Conservation (phyloP, 1,140 invertebrate species). For the Solen grandis region DNA sequence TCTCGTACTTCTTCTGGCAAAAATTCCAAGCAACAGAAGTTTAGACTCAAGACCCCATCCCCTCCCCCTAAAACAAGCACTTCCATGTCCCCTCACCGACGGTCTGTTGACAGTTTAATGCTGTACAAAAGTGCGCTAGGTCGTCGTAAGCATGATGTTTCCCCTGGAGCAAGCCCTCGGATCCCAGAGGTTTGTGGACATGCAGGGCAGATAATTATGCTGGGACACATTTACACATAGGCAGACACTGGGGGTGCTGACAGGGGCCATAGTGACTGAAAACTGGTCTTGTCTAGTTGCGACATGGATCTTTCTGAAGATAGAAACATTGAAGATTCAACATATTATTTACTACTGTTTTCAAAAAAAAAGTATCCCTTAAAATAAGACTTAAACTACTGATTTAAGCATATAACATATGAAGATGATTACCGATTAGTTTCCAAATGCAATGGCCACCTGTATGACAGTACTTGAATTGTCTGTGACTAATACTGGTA, state of each 20-base stretch:
- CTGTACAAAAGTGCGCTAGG: conserved; percentile 30
- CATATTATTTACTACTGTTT: too few relatives aligned
- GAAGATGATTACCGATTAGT: too few relatives aligned
- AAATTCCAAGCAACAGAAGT: neutral
- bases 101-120: conserved; percentile 51
- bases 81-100: conserved; percentile 18
- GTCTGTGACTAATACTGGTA: too few relatives aligned
- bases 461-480: too few relatives aligned
- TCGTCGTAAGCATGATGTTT: conserved; percentile 14
- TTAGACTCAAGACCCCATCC: conserved; percentile 43
- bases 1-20: conserved; percentile 33
- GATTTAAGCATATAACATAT: too few relatives aligned
- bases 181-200: conserved; percentile 46
- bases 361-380: too few relatives aligned
- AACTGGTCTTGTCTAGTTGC: neutral
- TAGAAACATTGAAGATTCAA: too few relatives aligned
- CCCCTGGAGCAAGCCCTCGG: conserved; percentile 5
- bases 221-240: neutral
- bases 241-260: neutral
- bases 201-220: neutral
- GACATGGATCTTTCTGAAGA: too few relatives aligned
- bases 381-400: too few relatives aligned
- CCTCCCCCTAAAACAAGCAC: conserved; percentile 27
- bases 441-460: too few relatives aligned
- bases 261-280: neutral